phyloP scores from a whole-genome alignment of 1,140 invertebrate genomes.

The Eulimnadia texana region DNA sequence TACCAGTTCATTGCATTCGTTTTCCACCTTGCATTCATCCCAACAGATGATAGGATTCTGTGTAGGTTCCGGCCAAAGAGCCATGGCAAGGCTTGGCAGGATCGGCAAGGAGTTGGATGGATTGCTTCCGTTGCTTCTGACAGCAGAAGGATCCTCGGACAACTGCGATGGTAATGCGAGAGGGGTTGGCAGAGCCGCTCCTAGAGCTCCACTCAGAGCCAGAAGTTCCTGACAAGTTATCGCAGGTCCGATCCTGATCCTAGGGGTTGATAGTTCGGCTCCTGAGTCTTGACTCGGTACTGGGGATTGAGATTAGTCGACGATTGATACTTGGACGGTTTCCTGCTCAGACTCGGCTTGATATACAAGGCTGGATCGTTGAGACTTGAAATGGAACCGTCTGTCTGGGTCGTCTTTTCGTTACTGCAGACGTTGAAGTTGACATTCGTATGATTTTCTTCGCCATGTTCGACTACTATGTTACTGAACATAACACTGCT shows the following conservation, averaged over 20 bases:
- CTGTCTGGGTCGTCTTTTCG: slow-evolving; percentile 77
- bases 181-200: slow-evolving; percentile 66
- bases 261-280: slow-evolving; percentile 10
- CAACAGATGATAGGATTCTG: slow-evolving; percentile 1
- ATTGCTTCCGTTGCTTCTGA: not conserved
- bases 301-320: not conserved
- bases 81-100: slow-evolving; percentile 10
- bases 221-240: slow-evolving; percentile 85
- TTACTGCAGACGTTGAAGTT: slow-evolving; percentile 46
- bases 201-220: slow-evolving; percentile 74
- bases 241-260: slow-evolving; percentile 10
- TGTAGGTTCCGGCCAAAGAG: slow-evolving; percentile 12
- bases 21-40: not conserved
- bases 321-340: not conserved
- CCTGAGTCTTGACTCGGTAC: not conserved
- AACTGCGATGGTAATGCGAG: slow-evolving; percentile 7
- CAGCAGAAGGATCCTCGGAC: not conserved
- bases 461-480: slow-evolving; percentile 56
- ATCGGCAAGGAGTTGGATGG: slow-evolving; percentile 1
- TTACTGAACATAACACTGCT: slow-evolving; percentile 80
- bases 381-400: slow-evolving; percentile 21
- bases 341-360: not conserved
- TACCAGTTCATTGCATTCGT: not conserved
- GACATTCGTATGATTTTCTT: slow-evolving; percentile 31
- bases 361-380: not conserved